Base-by-base conservation (phyloP, 2,113 vertebrate species). In the Trogon melanurus region DNA sequence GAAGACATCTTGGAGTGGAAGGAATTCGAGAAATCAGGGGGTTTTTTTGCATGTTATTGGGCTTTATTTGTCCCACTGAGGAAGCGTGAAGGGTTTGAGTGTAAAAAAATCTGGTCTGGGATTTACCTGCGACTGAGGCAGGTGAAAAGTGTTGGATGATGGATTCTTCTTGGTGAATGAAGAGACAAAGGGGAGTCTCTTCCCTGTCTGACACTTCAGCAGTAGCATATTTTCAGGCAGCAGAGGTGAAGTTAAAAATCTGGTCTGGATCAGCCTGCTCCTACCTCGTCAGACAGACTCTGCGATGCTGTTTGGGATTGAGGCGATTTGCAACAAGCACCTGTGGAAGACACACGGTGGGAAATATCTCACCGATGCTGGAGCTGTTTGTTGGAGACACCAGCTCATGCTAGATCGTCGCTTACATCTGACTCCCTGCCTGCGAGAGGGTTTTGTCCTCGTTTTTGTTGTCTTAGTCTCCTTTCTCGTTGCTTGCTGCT, bases 111-210 rank as follows among this genome's bases (percentile, higher is more conserved):
- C 94, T 95, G 94, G 75, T 65, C 57, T 89, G 94, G 96, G 94
- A 89, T 95, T 96, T 97, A 95, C 95, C 95, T 96, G 95, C 19
- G 93, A 60, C 79, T 76, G 85, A 76, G 75, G 75, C 94, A 96
- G 94, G 94, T 97, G 96, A 96, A 86, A 94, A 95, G 92, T 91
- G 96, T 88, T 76, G 89, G 88, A 95, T 95, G 95, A 96, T 96
- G 94, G 86, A 96, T 96, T 93, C 86, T 95, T 97, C 87, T 79
- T 22, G 7, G 76, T 86, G 85, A 96, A 94, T 57, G 95, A 95
- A 95, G 96, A 95, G 94, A 95, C 91, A 95, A 94, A 97, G 91
- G 96, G 91, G 95, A 95, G 89, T 84, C 96, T 95, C 91, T 95
- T 94, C 94, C 41, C 95, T 86, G 95, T 94, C 93, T 96, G 93